Evolutionary conservation across 2,113 vertebrate genomes (phyloP), one percentile per base, ranked within the genome.

Genomic region (Lethenteron reissneri): DNA sequence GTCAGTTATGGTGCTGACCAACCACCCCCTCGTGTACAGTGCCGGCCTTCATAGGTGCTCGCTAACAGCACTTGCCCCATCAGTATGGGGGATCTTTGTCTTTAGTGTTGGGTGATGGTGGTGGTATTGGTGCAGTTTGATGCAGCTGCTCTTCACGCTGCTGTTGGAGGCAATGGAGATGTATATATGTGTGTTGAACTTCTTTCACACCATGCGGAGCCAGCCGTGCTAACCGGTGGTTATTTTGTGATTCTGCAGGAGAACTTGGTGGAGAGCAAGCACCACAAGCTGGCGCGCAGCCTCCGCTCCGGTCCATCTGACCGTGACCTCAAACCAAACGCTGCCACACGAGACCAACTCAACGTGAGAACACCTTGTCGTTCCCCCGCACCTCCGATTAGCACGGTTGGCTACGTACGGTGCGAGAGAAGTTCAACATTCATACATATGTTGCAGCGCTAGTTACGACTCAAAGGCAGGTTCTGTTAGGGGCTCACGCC

Each of bases 181-280:
- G 41, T 41, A 41, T 41, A 41, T 41, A 41, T 41, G 41, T 41
- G 6, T 41, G 41, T 5, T 41, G 41, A 41, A 41, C 41, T 41
- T 41, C 41, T 41, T 41, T 41, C 41, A 41, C 41, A 41, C 41
- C 41, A 5, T 71, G 70, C 10, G 70, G 72, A 76, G 76, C 72
- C 74, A 64, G 56, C 14, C 25, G 9, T 21, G 73, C 70, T 41
- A 41, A 41, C 41, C 41, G 41, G 41, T 41, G 41, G 41, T 41
- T 41, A 41, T 57, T 3, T 41, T 12, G 57, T 57, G 0, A 76
- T 72, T 74, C 58, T 56, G 12, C 74, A 99, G 94, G 94, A 99
- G 79, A 99, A 99, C 78, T 82, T 97, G 78, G 94, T 99, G 73
- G 92, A 99, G 77, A 97, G 94, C 75, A 97, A 99, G 74, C 92